phyloP scores from a whole-genome alignment of 2,113 vertebrate genomes.

The Empidonax traillii region DNA sequence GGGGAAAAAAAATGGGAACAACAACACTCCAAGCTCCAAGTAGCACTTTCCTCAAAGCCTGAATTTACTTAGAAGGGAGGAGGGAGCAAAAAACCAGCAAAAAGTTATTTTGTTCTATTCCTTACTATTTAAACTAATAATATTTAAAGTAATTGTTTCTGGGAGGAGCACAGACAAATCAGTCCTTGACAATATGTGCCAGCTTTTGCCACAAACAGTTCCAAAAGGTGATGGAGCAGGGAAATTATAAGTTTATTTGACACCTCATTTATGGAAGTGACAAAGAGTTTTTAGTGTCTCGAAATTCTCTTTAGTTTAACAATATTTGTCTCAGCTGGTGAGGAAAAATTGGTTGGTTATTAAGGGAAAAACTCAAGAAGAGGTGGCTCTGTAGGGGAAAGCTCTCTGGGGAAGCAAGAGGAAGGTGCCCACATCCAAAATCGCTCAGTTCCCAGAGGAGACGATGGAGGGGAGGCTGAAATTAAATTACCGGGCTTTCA shows the following conservation, averaged over 20 bases:
- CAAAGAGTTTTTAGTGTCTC: not conserved
- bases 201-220: not conserved
- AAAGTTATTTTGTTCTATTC: not conserved
- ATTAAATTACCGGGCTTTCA: not conserved
- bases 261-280: not conserved
- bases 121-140: not conserved
- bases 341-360: not conserved
- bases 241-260: not conserved
- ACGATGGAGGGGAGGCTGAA: not conserved
- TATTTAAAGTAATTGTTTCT: not conserved
- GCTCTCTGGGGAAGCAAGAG: not conserved
- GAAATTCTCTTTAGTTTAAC: not conserved
- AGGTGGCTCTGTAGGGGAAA: not conserved
- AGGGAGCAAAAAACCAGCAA: not conserved
- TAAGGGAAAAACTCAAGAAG: not conserved
- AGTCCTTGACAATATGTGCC: not conserved
- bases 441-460: not conserved
- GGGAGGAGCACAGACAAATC: not conserved
- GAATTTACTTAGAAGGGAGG: not conserved
- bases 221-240: not conserved
- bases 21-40: not conserved
- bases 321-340: not conserved
- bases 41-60: not conserved
- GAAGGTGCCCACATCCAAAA: not conserved
- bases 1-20: not conserved